These are phyloP conservation scores for Rachycentron canadum DNA, from an alignment of 2,797 vertebrate genomes.

Conservation along the genomic window DNA sequence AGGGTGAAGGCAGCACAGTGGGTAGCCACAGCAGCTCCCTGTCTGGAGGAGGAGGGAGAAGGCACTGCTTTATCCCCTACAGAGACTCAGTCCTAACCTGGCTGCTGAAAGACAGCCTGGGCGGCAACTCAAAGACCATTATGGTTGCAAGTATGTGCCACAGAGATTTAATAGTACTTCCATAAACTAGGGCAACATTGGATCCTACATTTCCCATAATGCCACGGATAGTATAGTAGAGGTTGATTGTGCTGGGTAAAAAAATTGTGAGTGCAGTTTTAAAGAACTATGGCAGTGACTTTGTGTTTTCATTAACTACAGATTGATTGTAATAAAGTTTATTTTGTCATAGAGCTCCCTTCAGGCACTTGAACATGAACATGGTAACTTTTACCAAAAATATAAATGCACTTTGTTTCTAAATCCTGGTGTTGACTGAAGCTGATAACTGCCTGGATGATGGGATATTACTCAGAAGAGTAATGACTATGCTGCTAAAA, in stretches of 20 bases:
- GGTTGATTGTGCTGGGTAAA: too few species aligned
- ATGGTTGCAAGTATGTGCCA: constrained; percentile 96
- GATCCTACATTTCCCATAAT: too few species aligned
- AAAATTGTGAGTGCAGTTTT: too few species aligned
- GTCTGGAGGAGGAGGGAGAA: constrained; percentile 77
- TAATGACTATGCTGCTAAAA: neutral
- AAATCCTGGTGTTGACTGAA: neutral
- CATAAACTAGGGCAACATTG: too few species aligned
- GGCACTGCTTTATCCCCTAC: constrained; percentile 94
- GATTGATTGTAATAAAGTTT: neutral
- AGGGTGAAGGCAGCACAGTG: constrained; percentile 85
- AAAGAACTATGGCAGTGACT: neutral
- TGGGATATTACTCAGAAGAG: neutral
- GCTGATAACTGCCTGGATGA: neutral
- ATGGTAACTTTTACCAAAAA: neutral
- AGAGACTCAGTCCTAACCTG: constrained; percentile 97
- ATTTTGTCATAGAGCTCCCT: neutral
- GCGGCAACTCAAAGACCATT: constrained; percentile 97
- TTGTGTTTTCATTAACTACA: neutral
- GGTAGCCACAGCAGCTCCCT: constrained; percentile 86
- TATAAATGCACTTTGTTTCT: neutral
- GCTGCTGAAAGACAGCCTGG: constrained; percentile 98
- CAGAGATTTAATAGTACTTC: neutral
- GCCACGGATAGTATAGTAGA: too few species aligned
- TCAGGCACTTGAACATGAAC: neutral